Evolutionary conservation across 2,888 invertebrate species (phyloP), one percentile per base, ranked within the genome.

Genomic region (Invenusta paracnida): DNA sequence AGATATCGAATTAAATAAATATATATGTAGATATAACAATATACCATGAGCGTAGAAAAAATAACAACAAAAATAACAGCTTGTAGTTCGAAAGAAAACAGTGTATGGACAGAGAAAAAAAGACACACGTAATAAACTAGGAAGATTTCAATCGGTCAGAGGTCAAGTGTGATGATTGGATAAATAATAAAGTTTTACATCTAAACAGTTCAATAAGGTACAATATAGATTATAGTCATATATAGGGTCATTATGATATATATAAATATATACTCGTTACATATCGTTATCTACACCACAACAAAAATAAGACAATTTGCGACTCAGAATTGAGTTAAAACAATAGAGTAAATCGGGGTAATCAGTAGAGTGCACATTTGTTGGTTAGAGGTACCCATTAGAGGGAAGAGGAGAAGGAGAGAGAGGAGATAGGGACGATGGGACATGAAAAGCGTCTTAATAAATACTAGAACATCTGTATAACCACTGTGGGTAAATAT

Each of bases 41-140:
- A 73, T 73, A 73, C 73, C 73, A 73, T 23, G 73, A 23, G 73
- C 11, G 73, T 73, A 73, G 73, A 73, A 73, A 73, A 73, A 73
- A 73, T 73, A 73, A 73, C 73, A 73, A 73, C 73, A 73, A 73
- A 73, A 73, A 73, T 73, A 73, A 73, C 73, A 73, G 73, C 73
- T 73, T 73, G 73, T 73, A 73, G 73, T 5, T 73, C 73, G 73
- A 73, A 73, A 73, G 73, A 73, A 73, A 48, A 48, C 48, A 48
- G 48, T 48, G 48, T 48, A 48, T 48, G 48, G 17, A 73, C 73
- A 73, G 11, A 23, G 25, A 23, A 73, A 23, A 73, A 73, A 73
- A 73, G 27, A 73, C 23, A 73, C 73, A 73, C 73, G 25, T 73
- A 73, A 73, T 73, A 73, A 73, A 73, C 73, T 73, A 73, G 73